Base-by-base conservation (phyloP, 1,140 invertebrate genomes). In the Oryctes rhinoceros region DNA sequence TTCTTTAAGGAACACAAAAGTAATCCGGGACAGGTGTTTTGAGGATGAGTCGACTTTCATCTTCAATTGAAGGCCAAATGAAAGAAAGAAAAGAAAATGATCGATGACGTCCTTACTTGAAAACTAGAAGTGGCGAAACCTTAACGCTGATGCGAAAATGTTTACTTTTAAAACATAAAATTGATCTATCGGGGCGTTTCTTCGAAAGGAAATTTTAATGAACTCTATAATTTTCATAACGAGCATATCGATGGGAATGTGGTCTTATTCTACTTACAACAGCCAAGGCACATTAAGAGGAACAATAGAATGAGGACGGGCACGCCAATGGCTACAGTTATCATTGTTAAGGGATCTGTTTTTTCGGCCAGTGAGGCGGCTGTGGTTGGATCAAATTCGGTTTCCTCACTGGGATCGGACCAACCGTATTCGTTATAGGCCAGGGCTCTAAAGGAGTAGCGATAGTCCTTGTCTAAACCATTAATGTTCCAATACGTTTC, bases 371-470 rank as follows among this genome's bases (percentile, higher is more conserved):
- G 86, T 76, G 91, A 89, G 7, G 91, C 90, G 1, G 91, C 88
- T 13, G 90, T 89, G 18, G 89, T 87, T 18, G 90, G 88, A 78
- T 90, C 89, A 84, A 89, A 89, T 81, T 90, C 85, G 84, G 87
- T 90, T 49, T 86, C 84, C 74, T 92, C 90, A 84, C 94, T 95
- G 24, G 89, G 87, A 20, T 90, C 85, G 78, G 94, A 94, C 92
- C 93, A 97, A n/a, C 96, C 97, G 86, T 95, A 93, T 15, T 89
- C 87, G 86, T 98, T 98, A 76, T 89, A 88, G 0, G 96, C 96
- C 53, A 92, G 90, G 18, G 96, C 95, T 5, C 94, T 90, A 86
- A 97, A 97, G 75, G 88, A 84, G 82, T 90, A 90, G 9, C 92
- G 88, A 80, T 94, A 93, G 7, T 90, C 91, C 1, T 91, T 87